phyloP scores from a whole-genome alignment of 2,888 invertebrate species.

The Temnothorax rugatulus region DNA sequence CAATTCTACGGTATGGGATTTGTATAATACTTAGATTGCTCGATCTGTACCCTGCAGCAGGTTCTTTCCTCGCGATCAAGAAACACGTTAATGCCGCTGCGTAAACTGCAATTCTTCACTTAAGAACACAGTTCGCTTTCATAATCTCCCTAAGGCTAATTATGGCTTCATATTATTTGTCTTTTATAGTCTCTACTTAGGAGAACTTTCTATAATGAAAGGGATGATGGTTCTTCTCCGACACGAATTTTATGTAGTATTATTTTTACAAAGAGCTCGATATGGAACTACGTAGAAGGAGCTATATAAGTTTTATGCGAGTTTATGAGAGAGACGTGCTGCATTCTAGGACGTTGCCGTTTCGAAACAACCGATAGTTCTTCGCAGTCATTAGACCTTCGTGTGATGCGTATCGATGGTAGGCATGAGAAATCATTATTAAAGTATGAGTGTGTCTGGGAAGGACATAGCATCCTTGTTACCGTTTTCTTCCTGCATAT shows the following conservation, averaged over 20 bases:
- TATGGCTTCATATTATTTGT: slow-evolving; percentile 19
- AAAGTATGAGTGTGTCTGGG: slow-evolving; percentile 47
- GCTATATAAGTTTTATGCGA: not conserved
- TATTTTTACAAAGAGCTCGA: not conserved
- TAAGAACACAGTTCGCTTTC: slow-evolving; percentile 33
- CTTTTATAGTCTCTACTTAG: not conserved
- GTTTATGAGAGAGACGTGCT: slow-evolving; percentile 7
- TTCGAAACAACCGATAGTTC: slow-evolving; percentile 29
- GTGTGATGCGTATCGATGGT: slow-evolving; percentile 41
- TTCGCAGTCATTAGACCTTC: slow-evolving; percentile 37
- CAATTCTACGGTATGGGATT: not conserved
- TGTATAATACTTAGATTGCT: slow-evolving; percentile 12
- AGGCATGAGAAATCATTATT: slow-evolving; percentile 27
- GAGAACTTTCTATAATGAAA: slow-evolving; percentile 26
- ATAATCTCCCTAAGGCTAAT: slow-evolving; percentile 43
- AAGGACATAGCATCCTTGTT: slow-evolving; percentile 82
- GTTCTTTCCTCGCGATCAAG: slow-evolving; percentile 38
- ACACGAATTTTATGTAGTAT: slow-evolving; percentile 1
- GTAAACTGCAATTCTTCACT: slow-evolving; percentile 46
- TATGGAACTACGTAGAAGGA: not conserved
- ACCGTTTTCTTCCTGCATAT: slow-evolving; percentile 79
- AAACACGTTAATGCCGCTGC: slow-evolving; percentile 33
- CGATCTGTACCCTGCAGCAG: slow-evolving; percentile 51
- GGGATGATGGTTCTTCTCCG: not conserved
- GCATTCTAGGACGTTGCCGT: slow-evolving; percentile 43